Percentiles rank a stretch among this genome's conserved stretches.
Conservation (phyloP, 2,113 vertebrate species). For the Chionodraco myersi region DNA sequence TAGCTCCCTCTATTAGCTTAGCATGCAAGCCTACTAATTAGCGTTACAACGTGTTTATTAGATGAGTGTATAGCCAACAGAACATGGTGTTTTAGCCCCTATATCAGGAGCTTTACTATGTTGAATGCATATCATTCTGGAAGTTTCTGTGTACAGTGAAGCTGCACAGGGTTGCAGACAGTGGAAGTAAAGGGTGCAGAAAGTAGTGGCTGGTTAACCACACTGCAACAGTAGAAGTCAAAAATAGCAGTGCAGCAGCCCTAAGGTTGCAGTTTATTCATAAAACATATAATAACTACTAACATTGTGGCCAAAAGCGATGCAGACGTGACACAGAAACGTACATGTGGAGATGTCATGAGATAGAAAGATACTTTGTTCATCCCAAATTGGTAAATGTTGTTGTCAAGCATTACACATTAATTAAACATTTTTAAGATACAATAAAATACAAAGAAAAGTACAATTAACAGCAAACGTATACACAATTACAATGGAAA, state of each 20-base stretch:
- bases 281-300: background rate
- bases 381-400: no score
- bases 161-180: slow-evolving; percentile 24
- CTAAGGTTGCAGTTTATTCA: background rate
- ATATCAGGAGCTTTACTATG: background rate
- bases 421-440: no score
- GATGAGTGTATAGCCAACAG: background rate
- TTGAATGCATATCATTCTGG: slow-evolving; percentile 43
- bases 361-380: no score
- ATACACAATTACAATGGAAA: no score
- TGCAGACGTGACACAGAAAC: background rate
- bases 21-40: slow-evolving; percentile 3
- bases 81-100: background rate
- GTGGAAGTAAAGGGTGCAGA: slow-evolving; percentile 37
- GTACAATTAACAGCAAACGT: no score
- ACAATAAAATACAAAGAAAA: no score
- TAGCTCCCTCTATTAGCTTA: slow-evolving; percentile 18
- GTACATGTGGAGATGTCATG: background rate
- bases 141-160: slow-evolving; percentile 58
- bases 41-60: background rate
- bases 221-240: background rate
- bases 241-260: slow-evolving; percentile 11
- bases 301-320: background rate
- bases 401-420: no score
- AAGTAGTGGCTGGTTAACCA: slow-evolving; percentile 31